These are phyloP conservation scores for Sceloporus tristichus DNA, from an alignment of 2,113 vertebrate species.

Conservation along the genomic window DNA sequence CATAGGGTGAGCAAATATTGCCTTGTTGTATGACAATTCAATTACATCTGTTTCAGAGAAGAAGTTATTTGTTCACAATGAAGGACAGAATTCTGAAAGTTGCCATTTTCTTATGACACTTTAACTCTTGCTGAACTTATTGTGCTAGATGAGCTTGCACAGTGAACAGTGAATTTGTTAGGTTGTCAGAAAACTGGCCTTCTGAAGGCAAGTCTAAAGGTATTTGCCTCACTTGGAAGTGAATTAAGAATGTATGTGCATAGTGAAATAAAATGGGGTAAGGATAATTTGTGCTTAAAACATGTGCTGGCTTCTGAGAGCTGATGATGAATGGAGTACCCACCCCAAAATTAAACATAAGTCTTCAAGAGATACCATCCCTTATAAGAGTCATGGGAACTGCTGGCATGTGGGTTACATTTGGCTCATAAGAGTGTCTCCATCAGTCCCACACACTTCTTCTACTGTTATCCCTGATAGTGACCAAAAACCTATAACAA, in stretches of 20 bases:
- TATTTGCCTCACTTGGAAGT: background rate
- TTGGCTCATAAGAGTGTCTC: background rate
- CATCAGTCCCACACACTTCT: background rate
- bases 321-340: background rate
- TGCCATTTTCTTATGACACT: slow-evolving; percentile 43
- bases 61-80: slow-evolving; percentile 52
- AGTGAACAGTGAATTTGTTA: slow-evolving; percentile 7
- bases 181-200: slow-evolving; percentile 15
- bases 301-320: background rate
- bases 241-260: background rate
- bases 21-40: slow-evolving; percentile 74
- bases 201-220: slow-evolving; percentile 21
- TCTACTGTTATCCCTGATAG: background rate
- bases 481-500: background rate
- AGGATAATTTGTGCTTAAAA: background rate
- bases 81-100: slow-evolving; percentile 62
- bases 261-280: background rate
- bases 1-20: slow-evolving; percentile 70
- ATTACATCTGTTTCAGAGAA: slow-evolving; percentile 66
- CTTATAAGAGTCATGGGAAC: background rate
- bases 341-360: background rate
- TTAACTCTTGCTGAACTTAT: slow-evolving; percentile 46
- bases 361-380: slow-evolving; percentile 46
- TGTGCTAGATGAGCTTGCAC: slow-evolving; percentile 3
- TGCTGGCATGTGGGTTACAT: background rate